phyloP scores from a whole-genome alignment of 2,888 invertebrate species.

The Scaptodrosophila latifasciaeformis region DNA sequence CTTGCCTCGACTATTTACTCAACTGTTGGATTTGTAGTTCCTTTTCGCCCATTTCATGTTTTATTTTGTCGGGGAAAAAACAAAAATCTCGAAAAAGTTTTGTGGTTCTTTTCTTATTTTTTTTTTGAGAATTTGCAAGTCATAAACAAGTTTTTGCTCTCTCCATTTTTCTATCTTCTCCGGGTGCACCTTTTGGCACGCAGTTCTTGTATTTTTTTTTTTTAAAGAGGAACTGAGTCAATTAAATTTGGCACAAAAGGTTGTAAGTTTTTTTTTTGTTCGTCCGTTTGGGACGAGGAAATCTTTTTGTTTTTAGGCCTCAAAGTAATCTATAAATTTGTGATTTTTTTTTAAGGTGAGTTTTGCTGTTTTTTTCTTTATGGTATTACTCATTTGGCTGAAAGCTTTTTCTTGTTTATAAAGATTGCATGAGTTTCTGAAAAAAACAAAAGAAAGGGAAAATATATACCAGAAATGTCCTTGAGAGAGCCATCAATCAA shows the following conservation, averaged over 20 bases:
- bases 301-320: no score
- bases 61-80: neutral
- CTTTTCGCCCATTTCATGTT: constrained; percentile 27
- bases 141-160: constrained; percentile 68
- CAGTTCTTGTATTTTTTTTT: constrained; percentile 16
- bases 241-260: constrained; percentile 16
- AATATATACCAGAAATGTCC: constrained; percentile 34
- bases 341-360: constrained; percentile 3
- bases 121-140: constrained; percentile 56
- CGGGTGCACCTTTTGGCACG: constrained; percentile 17
- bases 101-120: constrained; percentile 12
- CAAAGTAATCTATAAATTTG: no score
- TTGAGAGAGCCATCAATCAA: constrained; percentile 59
- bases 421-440: no score
- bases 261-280: constrained; percentile 7
- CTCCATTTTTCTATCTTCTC: constrained; percentile 41
- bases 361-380: neutral
- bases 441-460: constrained; percentile 6
- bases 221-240: no score
- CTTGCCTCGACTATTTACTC: constrained; percentile 56
- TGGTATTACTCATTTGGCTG: constrained; percentile 55
- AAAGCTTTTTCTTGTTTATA: constrained; percentile 58
- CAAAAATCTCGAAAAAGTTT: neutral
- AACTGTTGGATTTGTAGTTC: constrained; percentile 63
- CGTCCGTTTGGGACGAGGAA: no score